These are phyloP conservation scores for Drosophila kuntzei DNA, from an alignment of 2,888 invertebrate species.

Conservation along the genomic window DNA sequence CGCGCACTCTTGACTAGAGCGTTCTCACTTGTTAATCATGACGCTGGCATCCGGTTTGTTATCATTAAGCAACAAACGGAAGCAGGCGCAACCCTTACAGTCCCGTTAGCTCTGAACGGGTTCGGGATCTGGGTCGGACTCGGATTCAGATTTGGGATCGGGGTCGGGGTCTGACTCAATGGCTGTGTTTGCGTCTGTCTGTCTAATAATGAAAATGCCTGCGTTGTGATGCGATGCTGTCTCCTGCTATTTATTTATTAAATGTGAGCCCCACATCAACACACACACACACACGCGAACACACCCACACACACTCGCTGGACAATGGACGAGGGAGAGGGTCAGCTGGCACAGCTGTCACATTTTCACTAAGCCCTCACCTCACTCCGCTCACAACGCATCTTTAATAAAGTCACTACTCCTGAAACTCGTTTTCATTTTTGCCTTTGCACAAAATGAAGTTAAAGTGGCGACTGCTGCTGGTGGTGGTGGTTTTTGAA, in stretches of 20 bases:
- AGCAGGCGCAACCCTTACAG: conserved; percentile 59
- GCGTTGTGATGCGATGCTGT: conserved; percentile 54
- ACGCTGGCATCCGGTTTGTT: conserved; percentile 69
- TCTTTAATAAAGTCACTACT: conserved; percentile 64
- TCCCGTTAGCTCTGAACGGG: conserved; percentile 5
- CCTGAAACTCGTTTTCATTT: conserved; percentile 61
- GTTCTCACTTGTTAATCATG: conserved; percentile 47
- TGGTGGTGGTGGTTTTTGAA: conserved; percentile 11
- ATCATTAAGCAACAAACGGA: conserved; percentile 71
- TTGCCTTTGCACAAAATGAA: conserved; percentile 65
- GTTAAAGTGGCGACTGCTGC: conserved; percentile 49
- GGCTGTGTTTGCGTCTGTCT: conserved; percentile 15
- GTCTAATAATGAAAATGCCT: conserved; percentile 70
- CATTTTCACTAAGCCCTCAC: conserved; percentile 69
- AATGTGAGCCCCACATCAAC: conserved; percentile 52
- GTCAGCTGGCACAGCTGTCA: conserved; percentile 79
- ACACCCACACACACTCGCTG: conserved; percentile 12
- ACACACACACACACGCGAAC: conserved; percentile 12
- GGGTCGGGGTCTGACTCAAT: conserved; percentile 11
- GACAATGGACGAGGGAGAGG: conserved; percentile 44
- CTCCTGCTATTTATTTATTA: conserved; percentile 78
- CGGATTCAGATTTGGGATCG: background rate
- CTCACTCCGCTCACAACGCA: conserved; percentile 5
- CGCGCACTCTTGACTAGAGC: background rate
- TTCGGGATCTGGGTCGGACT: conserved; percentile 19